These are phyloP conservation scores for Epinephelus coioides DNA, from an alignment of 2,797 vertebrate genomes.

Conservation along the genomic window DNA sequence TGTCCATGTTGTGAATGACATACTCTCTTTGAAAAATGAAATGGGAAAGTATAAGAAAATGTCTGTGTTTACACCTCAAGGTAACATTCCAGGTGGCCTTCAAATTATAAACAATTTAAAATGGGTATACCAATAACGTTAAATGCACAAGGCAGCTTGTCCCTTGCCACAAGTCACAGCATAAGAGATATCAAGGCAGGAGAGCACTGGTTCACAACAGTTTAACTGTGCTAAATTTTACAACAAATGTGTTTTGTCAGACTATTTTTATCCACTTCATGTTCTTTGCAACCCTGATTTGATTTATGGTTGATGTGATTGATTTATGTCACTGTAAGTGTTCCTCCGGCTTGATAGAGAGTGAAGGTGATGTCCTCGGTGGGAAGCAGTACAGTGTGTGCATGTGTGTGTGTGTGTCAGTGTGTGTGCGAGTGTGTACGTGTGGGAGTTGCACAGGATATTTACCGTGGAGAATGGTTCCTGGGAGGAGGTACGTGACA, in stretches of 20 bases:
- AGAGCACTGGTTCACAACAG: background rate
- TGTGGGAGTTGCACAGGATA: conserved; percentile 4
- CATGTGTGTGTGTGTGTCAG: background rate
- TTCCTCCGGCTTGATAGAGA: conserved; percentile 16
- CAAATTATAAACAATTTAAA: background rate
- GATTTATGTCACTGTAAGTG: conserved; percentile 22
- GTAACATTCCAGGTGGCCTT: background rate
- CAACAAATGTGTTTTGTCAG: conserved; percentile 1
- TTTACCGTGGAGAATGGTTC: conserved; percentile 86
- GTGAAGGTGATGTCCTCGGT: conserved; percentile 21
- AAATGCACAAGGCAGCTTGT: background rate
- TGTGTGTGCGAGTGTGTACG: background rate
- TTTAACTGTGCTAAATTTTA: background rate
- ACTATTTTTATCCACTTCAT: background rate
- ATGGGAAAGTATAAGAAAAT: background rate
- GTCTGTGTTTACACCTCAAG: background rate
- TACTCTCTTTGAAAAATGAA: background rate
- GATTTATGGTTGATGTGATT: conserved; percentile 34
- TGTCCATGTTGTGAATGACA: background rate
- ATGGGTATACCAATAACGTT: background rate
- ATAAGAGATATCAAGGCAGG: background rate
- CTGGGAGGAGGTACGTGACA: conserved; percentile 54
- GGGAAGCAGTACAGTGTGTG: background rate
- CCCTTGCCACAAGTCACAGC: background rate
- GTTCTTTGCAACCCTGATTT: conserved; percentile 29